A percentile compares a stretch with the other conserved stretches of the same genome.
These are phyloP conservation scores for Macrosteles quadrilineatus DNA, from an alignment of 1,140 invertebrate genomes.

Conservation along the genomic window DNA sequence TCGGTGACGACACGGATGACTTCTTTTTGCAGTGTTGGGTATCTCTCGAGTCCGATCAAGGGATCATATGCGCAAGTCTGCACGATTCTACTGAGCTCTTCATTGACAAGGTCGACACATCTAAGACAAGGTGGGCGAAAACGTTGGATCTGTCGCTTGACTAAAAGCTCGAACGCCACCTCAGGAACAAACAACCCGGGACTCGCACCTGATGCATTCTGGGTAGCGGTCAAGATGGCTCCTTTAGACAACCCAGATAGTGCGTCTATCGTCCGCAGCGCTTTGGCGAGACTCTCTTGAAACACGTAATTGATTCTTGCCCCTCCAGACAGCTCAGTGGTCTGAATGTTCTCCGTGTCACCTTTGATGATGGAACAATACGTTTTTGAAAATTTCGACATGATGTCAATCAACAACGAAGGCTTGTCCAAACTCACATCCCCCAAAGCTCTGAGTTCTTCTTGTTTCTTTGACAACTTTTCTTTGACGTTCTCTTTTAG, in stretches of 20 bases:
- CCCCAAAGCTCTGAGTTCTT: slow-evolving; percentile 63
- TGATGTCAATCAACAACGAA: slow-evolving; percentile 66
- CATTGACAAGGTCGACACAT: slow-evolving; percentile 72
- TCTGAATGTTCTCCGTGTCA: slow-evolving; percentile 69
- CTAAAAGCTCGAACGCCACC: slow-evolving; percentile 70
- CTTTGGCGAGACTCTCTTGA: slow-evolving; percentile 67
- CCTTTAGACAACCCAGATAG: slow-evolving; percentile 60
- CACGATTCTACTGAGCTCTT: slow-evolving; percentile 73
- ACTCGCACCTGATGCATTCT: slow-evolving; percentile 69
- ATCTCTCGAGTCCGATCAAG: slow-evolving; percentile 68
- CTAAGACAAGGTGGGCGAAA: slow-evolving; percentile 67
- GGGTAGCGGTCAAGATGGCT: slow-evolving; percentile 70
- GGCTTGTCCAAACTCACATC: slow-evolving; percentile 65
- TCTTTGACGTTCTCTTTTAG: slow-evolving; percentile 65
- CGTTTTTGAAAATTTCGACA: slow-evolving; percentile 70
- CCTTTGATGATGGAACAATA: slow-evolving; percentile 71
- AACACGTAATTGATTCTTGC: slow-evolving; percentile 75
- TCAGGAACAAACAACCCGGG: slow-evolving; percentile 74
- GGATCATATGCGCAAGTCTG: slow-evolving; percentile 45
- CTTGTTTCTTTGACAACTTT: slow-evolving; percentile 64
- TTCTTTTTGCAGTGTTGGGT: slow-evolving; percentile 67
- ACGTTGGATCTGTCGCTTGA: slow-evolving; percentile 71
- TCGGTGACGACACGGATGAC: slow-evolving; percentile 71
- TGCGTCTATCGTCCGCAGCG: slow-evolving; percentile 64
- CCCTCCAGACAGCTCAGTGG: slow-evolving; percentile 69